These are phyloP conservation scores for Hetaerina americana DNA, from an alignment of 1,140 invertebrate genomes.

Conservation along the genomic window DNA sequence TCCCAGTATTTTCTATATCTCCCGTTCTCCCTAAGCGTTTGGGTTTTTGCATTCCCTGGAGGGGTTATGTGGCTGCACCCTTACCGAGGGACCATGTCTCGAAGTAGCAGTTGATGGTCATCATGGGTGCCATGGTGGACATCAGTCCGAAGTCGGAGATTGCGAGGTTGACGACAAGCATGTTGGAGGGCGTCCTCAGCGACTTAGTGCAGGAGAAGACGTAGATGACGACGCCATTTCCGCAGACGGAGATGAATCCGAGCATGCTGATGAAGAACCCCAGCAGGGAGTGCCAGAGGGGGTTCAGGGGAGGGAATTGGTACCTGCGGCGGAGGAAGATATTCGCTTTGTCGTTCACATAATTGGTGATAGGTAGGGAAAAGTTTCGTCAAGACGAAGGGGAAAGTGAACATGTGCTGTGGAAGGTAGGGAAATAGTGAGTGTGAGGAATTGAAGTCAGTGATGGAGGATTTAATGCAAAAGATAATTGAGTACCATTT, in stretches of 20 bases:
- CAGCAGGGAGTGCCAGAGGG: conserved; percentile 63
- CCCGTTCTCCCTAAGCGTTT: background rate
- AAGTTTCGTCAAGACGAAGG: no score
- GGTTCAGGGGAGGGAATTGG: conserved; percentile 62
- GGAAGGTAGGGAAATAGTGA: no score
- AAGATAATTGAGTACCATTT: no score
- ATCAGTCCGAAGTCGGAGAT: conserved; percentile 84
- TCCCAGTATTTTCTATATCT: no score
- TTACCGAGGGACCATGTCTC: conserved; percentile 73
- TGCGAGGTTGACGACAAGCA: conserved; percentile 72
- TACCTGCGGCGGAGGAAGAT: no score
- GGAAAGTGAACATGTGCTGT: no score
- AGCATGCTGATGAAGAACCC: conserved; percentile 60
- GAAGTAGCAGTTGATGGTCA: conserved; percentile 75
- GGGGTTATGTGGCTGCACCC: conserved; percentile 10
- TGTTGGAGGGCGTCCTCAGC: conserved; percentile 68
- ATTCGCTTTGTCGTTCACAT: no score
- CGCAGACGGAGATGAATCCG: conserved; percentile 52
- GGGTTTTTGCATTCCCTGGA: no score
- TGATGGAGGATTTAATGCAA: no score
- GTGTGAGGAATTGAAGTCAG: no score
- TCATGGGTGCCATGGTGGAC: conserved; percentile 64
- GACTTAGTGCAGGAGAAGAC: conserved; percentile 65
- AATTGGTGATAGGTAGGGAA: no score
- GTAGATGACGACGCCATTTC: conserved; percentile 77